A percentile compares a stretch with the other conserved stretches of the same genome.
phyloP scores from a whole-genome alignment of 2,113 vertebrate species.

The Amphiprion ocellaris region DNA sequence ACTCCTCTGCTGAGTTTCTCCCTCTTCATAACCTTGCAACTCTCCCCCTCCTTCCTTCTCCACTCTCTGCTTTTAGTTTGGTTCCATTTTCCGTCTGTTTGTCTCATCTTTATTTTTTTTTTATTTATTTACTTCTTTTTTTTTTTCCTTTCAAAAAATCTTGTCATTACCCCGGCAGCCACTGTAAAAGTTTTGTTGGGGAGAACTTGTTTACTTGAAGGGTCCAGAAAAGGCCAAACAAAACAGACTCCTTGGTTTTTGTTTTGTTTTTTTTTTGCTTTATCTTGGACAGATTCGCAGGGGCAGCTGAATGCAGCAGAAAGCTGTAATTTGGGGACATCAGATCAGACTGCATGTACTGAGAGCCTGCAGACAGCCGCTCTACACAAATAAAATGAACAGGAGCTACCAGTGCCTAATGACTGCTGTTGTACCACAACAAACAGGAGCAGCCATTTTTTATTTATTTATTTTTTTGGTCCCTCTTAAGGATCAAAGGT shows the following conservation, averaged over 20 bases:
- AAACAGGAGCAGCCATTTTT: conserved; percentile 21
- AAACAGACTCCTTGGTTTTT: conserved; percentile 34
- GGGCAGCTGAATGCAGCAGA: conserved; percentile 34
- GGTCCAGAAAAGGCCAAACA: conserved; percentile 50
- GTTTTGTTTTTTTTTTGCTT: conserved; percentile 15
- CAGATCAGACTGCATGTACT: conserved; percentile 40
- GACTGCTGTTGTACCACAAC: conserved; percentile 16
- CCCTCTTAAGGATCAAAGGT: conserved; percentile 34
- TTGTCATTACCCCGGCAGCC: conserved; percentile 33
- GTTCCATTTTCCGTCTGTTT: conserved; percentile 6
- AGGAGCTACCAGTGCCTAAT: conserved; percentile 36
- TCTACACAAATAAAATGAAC: conserved; percentile 33
- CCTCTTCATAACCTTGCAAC: conserved; percentile 51
- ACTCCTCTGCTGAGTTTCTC: conserved; percentile 52
- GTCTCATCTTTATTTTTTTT: neutral
- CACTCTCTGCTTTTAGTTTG: conserved; percentile 10
- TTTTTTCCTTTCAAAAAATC: conserved; percentile 20
- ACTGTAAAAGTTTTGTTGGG: conserved; percentile 50
- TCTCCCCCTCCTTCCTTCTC: neutral
- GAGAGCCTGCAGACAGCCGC: conserved; percentile 7
- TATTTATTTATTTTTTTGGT: neutral
- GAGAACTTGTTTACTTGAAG: conserved; percentile 58
- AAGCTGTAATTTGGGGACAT: conserved; percentile 60
- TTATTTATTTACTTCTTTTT: neutral
- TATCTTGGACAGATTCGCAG: conserved; percentile 42